Evolutionary conservation across 2,888 invertebrate species (phyloP).

Genomic region (Ethmia dodecea): DNA sequence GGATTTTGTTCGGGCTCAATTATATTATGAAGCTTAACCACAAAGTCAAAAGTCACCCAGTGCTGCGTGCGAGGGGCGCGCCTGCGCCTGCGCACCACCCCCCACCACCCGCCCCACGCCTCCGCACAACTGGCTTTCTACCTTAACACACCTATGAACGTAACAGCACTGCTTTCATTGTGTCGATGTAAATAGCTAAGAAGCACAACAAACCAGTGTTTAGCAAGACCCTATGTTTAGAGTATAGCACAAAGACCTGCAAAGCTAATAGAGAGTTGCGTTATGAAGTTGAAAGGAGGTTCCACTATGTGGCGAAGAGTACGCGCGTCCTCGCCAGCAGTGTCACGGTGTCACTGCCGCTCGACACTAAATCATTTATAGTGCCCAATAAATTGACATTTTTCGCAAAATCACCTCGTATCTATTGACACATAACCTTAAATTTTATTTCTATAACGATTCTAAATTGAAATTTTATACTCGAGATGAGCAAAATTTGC

Average conservation of each 20-base stretch:
- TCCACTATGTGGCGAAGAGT: too few relatives aligned
- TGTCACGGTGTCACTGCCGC: background rate
- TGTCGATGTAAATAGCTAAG: too few relatives aligned
- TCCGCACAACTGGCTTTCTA: constrained; percentile 17
- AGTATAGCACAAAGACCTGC: too few relatives aligned
- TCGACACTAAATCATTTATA: constrained; percentile 20
- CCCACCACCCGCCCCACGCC: constrained; percentile 1
- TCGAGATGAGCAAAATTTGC: constrained; percentile 1
- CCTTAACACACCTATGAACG: too few relatives aligned
- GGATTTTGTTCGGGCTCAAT: constrained; percentile 76
- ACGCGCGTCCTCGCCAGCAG: too few relatives aligned
- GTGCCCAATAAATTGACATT: constrained; percentile 23
- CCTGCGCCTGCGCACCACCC: constrained; percentile 11
- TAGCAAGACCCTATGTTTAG: too few relatives aligned
- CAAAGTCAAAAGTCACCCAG: constrained; percentile 74
- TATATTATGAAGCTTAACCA: constrained; percentile 75
- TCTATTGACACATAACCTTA: constrained; percentile 10
- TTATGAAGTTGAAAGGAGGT: too few relatives aligned
- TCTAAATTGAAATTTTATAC: constrained; percentile 3
- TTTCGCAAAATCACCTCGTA: constrained; percentile 2
- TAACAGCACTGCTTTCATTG: too few relatives aligned
- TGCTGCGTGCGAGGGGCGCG: constrained; percentile 39
- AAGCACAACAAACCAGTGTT: too few relatives aligned
- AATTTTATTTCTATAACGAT: background rate
- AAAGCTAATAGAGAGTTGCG: too few relatives aligned